Percentiles rank a stretch among this genome's conserved stretches.
phyloP scores from a whole-genome alignment of 2,113 vertebrate genomes.

The Larimichthys polyactis region DNA sequence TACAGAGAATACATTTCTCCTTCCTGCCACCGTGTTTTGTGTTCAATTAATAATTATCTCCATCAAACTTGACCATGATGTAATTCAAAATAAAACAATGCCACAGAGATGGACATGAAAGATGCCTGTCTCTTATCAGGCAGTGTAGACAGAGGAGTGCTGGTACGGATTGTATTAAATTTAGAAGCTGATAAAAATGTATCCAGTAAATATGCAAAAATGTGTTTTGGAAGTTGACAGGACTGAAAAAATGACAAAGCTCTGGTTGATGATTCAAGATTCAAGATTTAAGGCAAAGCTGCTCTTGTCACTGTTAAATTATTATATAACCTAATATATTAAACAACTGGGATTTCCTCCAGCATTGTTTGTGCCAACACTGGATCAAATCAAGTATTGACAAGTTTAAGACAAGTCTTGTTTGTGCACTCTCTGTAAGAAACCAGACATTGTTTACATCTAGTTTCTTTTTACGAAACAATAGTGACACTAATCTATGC shows the following conservation, averaged over 20 bases:
- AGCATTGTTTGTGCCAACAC: not conserved
- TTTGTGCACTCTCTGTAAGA: not conserved
- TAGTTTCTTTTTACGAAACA: constrained; percentile 34
- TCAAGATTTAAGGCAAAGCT: not conserved
- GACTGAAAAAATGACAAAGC: not conserved
- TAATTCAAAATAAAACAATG: constrained; percentile 56
- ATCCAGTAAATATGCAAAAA: constrained; percentile 5
- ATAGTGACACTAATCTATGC: constrained; percentile 58
- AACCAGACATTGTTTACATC: constrained; percentile 35
- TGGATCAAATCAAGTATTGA: constrained; percentile 9
- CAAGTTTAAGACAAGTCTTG: not conserved
- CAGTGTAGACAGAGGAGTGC: constrained; percentile 5
- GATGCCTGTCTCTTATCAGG: not conserved
- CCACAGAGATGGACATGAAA: constrained; percentile 49
- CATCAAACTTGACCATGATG: constrained; percentile 47
- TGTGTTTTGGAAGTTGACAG: constrained; percentile 14
- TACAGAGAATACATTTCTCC: constrained; percentile 30
- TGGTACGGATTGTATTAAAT: constrained; percentile 19
- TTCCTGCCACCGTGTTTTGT: constrained; percentile 8
- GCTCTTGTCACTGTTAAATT: not conserved
- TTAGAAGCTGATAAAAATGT: constrained; percentile 38
- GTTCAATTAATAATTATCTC: constrained; percentile 56
- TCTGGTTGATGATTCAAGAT: not conserved
- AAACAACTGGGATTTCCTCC: not conserved
- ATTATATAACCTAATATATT: not conserved